phyloP scores from a whole-genome alignment of 2,113 vertebrate genomes.

The Nothobranchius kuhntae region DNA sequence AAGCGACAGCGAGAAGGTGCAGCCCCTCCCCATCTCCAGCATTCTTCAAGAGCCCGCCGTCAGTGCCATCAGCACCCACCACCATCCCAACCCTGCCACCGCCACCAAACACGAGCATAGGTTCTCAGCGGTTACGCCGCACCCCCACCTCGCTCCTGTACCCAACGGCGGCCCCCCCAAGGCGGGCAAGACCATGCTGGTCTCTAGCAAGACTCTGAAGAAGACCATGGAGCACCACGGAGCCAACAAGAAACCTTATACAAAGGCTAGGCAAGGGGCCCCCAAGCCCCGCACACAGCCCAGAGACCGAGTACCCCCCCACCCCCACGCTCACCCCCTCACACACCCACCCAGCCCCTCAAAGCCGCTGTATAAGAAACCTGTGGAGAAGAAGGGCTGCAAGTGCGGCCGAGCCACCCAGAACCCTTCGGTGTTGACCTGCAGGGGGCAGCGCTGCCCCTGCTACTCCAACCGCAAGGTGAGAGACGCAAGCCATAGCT shows the following conservation, averaged over 20 bases:
- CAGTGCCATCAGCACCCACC: constrained; percentile 81
- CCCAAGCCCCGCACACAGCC: constrained; percentile 92
- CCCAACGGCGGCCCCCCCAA: constrained; percentile 93
- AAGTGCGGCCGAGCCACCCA: constrained; percentile 98
- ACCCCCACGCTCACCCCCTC: constrained; percentile 81
- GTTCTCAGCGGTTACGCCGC: constrained; percentile 71
- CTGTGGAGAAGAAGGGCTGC: constrained; percentile 98
- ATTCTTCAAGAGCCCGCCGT: constrained; percentile 86
- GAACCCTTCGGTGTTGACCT: constrained; percentile 99
- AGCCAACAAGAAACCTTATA: constrained; percentile 92
- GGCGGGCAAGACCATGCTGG: constrained; percentile 90
- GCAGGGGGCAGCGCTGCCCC: constrained; percentile 98
- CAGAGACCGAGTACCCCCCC: constrained; percentile 88
- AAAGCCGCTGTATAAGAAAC: constrained; percentile 97
- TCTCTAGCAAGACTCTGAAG: constrained; percentile 90
- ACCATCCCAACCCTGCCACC: constrained; percentile 80
- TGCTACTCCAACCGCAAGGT: constrained; percentile 99
- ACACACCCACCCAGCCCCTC: constrained; percentile 89
- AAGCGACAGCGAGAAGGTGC: constrained; percentile 96
- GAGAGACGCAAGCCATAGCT: constrained; percentile 20
- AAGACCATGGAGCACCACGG: constrained; percentile 93
- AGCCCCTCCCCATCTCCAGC: constrained; percentile 93
- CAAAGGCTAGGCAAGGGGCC: constrained; percentile 91
- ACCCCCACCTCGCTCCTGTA: constrained; percentile 88
- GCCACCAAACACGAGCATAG: constrained; percentile 87